Conservation (phyloP, 1,140 invertebrate genomes). For the Melanaphis sacchari region DNA sequence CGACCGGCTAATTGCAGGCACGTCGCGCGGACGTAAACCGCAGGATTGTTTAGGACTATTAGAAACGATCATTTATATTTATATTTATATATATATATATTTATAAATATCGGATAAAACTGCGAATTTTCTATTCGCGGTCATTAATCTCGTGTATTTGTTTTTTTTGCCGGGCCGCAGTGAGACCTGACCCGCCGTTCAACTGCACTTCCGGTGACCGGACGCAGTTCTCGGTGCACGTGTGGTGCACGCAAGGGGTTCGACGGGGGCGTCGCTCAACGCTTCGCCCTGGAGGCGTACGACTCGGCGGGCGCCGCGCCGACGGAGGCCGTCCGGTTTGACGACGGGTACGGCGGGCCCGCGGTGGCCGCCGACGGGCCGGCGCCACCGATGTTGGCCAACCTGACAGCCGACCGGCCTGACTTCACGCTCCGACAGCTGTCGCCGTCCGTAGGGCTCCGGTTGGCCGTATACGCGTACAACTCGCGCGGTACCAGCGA, state of each 20-base stretch:
- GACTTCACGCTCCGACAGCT: conserved; percentile 63
- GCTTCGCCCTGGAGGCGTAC: conserved; percentile 77
- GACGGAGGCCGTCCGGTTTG: conserved; percentile 60
- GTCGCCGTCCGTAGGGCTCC: conserved; percentile 73
- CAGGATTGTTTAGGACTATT: background rate
- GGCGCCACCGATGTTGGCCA: conserved; percentile 73
- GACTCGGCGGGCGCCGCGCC: conserved; percentile 66
- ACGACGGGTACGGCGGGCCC: conserved; percentile 65
- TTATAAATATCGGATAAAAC: background rate
- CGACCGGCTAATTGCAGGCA: background rate
- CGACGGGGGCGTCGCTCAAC: conserved; percentile 77
- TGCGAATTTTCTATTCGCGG: too few species aligned
- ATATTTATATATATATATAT: too few species aligned
- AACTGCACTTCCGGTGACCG: conserved; percentile 83
- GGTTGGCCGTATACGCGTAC: conserved; percentile 78
- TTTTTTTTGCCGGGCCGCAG: conserved; percentile 59
- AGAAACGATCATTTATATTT: background rate
- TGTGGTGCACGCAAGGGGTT: conserved; percentile 83
- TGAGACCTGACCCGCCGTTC: conserved; percentile 78
- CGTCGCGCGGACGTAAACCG: background rate
- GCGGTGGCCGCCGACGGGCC: conserved; percentile 74
- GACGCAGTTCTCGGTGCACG: conserved; percentile 78
- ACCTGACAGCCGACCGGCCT: conserved; percentile 62
- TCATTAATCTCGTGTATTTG: background rate
- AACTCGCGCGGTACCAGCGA: conserved; percentile 87